These are phyloP conservation scores for Catharus fuscescens DNA, from an alignment of 2,113 vertebrate genomes.

Conservation along the genomic window DNA sequence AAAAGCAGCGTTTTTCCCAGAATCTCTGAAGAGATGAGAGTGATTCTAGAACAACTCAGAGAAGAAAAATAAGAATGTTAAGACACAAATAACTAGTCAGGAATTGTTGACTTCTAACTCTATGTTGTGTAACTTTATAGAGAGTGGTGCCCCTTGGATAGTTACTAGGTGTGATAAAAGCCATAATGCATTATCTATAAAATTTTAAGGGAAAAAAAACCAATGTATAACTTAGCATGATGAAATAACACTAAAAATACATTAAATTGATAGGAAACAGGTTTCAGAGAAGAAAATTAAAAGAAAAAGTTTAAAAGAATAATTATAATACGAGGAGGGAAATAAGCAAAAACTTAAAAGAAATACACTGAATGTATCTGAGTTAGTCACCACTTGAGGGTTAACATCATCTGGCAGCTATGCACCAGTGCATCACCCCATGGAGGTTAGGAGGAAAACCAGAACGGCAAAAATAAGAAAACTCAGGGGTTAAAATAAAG, in stretches of 20 bases:
- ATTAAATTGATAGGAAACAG: neutral
- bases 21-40: neutral
- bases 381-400: neutral
- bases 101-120: neutral
- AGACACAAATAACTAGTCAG: neutral
- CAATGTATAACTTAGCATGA: neutral
- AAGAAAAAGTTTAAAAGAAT: neutral
- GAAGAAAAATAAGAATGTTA: neutral
- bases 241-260: neutral
- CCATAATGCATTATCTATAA: neutral
- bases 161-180: neutral
- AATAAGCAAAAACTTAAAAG: neutral
- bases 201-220: neutral
- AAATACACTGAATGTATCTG: neutral
- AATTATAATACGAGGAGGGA: neutral
- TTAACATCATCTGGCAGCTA: neutral
- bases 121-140: neutral
- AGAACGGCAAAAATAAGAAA: neutral
- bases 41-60: neutral
- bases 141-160: neutral
- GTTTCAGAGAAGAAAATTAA: neutral
- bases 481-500: neutral
- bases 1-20: neutral
- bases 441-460: neutral
- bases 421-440: rapidly evolving